Evolutionary conservation across 2,888 invertebrate genomes (phyloP).

Genomic region (Seira ritae): DNA sequence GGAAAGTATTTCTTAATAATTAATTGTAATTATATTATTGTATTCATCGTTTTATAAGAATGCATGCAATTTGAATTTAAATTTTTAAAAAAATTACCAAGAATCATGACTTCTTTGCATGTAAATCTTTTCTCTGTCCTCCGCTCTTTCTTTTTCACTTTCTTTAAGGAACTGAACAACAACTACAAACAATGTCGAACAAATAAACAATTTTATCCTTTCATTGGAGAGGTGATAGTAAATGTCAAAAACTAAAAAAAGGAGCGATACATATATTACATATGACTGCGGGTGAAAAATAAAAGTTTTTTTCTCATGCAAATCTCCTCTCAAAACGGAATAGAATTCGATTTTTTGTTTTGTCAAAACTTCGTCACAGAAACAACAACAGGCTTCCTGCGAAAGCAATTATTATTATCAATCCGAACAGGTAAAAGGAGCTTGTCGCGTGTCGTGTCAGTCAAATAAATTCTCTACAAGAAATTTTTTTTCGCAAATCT

Average conservation of each 20-base stretch:
- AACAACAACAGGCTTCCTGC: too few relatives aligned
- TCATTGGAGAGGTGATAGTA: not conserved
- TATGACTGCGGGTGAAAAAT: too few relatives aligned
- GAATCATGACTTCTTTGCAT: constrained; percentile 45
- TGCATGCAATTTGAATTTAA: not conserved
- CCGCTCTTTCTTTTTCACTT: constrained; percentile 31
- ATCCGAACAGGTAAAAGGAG: too few relatives aligned
- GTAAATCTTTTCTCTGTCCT: not conserved
- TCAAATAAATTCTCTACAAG: too few relatives aligned
- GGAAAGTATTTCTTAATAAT: not conserved
- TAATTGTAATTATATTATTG: not conserved
- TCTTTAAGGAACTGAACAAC: constrained; percentile 4
- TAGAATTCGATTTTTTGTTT: too few relatives aligned
- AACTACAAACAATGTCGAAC: not conserved
- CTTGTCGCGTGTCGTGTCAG: too few relatives aligned
- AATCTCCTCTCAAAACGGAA: too few relatives aligned
- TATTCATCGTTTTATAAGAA: not conserved
- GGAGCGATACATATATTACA: constrained; percentile 2
- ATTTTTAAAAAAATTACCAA: constrained; percentile 22
- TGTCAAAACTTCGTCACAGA: too few relatives aligned
- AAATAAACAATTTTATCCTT: too few relatives aligned
- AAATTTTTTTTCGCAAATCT: too few relatives aligned
- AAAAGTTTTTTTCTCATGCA: too few relatives aligned
- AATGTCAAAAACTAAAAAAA: constrained; percentile 19
- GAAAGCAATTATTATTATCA: too few relatives aligned